phyloP scores from a whole-genome alignment of 1,140 invertebrate genomes.

The Heterodera schachtii region DNA sequence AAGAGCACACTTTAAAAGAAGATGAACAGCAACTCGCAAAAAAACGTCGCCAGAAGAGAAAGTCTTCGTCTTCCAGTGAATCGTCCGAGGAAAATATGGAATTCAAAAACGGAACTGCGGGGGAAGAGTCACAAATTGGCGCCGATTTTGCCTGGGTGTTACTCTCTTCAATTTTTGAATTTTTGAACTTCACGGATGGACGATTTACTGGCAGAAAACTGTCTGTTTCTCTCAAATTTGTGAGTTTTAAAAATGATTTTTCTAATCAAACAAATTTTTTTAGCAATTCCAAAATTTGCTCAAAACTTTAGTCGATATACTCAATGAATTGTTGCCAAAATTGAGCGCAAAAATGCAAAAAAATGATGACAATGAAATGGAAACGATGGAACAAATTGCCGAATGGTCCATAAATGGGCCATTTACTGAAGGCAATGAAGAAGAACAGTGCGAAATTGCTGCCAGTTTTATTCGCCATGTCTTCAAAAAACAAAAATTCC shows the following conservation, averaged over 20 bases:
- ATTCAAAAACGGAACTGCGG: not conserved
- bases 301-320: conserved; percentile 23
- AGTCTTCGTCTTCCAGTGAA: conserved; percentile 1
- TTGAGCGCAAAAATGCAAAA: conserved; percentile 2
- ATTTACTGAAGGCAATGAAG: not conserved
- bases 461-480: not conserved
- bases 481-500: not conserved
- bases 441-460: not conserved
- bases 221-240: conserved; percentile 26
- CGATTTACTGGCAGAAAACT: conserved; percentile 13
- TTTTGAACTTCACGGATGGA: conserved; percentile 2
- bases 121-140: not conserved
- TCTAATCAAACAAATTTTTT: not conserved
- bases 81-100: not conserved
- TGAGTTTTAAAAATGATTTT: not conserved
- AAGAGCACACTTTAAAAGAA: conserved; percentile 4
- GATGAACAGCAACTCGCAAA: conserved; percentile 21
- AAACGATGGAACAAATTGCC: not conserved
- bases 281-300: conserved; percentile 32
- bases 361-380: not conserved
- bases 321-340: conserved; percentile 23
- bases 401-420: not conserved
- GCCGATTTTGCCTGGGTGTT: not conserved
- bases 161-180: conserved; percentile 22
- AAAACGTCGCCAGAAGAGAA: not conserved